These are phyloP conservation scores for Tragelaphus strepsiceros DNA, from an alignment of 2,113 vertebrate genomes.

Conservation along the genomic window DNA sequence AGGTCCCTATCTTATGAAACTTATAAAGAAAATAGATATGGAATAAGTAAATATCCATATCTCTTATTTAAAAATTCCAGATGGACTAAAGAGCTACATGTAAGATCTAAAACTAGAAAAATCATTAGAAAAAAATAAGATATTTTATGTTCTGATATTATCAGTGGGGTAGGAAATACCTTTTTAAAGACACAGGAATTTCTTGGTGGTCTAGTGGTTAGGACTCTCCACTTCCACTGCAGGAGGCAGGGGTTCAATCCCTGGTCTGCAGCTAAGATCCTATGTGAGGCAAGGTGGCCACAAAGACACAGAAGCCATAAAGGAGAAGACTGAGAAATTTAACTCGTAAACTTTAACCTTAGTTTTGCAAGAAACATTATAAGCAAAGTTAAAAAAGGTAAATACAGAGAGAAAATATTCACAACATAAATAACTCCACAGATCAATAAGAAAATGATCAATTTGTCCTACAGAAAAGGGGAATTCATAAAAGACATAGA, in stretches of 20 bases:
- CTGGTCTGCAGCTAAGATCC: neutral
- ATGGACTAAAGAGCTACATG: neutral
- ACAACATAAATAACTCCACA: neutral
- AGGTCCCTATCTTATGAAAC: neutral
- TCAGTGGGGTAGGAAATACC: neutral
- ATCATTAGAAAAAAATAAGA: neutral
- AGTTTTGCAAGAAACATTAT: neutral
- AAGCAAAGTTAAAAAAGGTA: neutral
- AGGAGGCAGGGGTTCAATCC: neutral
- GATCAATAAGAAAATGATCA: neutral
- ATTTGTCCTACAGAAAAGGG: neutral
- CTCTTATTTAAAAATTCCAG: neutral
- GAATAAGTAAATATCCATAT: neutral
- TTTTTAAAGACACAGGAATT: constrained; percentile 15
- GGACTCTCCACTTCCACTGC: neutral
- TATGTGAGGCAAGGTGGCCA: neutral
- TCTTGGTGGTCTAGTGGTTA: neutral
- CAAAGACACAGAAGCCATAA: neutral
- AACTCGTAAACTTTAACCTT: neutral
- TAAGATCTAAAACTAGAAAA: constrained; percentile 17
- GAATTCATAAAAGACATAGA: neutral
- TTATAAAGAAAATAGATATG: neutral
- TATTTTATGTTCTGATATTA: neutral
- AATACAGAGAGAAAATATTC: neutral
- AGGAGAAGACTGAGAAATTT: neutral